Conservation (phyloP, 2,888 invertebrate genomes). For the Uropetala carovei region DNA sequence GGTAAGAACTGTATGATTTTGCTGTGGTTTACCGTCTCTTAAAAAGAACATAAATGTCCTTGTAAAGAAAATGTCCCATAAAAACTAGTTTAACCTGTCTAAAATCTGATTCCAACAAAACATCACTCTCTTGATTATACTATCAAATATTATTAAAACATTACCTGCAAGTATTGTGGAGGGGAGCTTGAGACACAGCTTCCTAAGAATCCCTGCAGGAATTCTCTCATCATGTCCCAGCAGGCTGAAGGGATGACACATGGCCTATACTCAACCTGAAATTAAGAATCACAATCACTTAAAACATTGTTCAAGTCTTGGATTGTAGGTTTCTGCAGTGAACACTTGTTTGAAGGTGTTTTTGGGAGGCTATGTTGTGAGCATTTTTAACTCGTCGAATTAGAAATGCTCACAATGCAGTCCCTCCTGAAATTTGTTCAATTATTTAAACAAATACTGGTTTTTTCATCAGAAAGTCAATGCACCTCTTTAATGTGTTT, state of each 20-base stretch:
- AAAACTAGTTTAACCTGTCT: neutral
- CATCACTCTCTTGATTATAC: neutral
- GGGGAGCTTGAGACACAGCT: constrained; percentile 84
- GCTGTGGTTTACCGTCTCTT: too few relatives aligned
- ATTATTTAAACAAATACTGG: too few relatives aligned
- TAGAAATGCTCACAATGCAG: too few relatives aligned
- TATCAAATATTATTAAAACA: constrained; percentile 40
- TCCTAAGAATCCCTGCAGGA: constrained; percentile 93
- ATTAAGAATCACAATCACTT: constrained; percentile 62
- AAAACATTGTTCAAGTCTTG: neutral
- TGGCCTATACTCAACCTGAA: constrained; percentile 92
- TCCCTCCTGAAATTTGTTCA: too few relatives aligned
- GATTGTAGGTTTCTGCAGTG: neutral
- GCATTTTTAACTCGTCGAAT: too few relatives aligned
- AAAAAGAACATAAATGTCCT: too few relatives aligned
- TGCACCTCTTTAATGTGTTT: too few relatives aligned
- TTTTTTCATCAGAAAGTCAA: too few relatives aligned
- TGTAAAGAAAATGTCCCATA: neutral
- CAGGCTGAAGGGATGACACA: constrained; percentile 92
- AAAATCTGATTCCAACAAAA: neutral
- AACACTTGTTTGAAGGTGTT: neutral
- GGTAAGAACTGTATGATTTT: too few relatives aligned
- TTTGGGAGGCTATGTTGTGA: neutral
- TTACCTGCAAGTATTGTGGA: constrained; percentile 82
- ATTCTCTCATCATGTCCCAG: constrained; percentile 94